Evolutionary conservation across 1,140 invertebrate species (phyloP).

Genomic region (Drosophila nikananu): DNA sequence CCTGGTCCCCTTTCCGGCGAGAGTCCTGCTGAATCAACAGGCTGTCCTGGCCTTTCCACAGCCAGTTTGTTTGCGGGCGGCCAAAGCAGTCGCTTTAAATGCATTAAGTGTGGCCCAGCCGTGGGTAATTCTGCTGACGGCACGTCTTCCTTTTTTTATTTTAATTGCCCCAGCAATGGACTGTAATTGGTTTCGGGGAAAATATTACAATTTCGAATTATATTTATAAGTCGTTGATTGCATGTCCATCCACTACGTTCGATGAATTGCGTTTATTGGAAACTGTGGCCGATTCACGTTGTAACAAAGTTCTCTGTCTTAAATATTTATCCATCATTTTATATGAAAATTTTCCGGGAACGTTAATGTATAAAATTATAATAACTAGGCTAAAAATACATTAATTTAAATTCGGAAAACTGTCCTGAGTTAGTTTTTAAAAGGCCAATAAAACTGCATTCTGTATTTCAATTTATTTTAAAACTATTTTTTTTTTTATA

Average conservation of each 20-base stretch:
- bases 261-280: no score
- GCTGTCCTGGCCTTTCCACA: conserved; percentile 42
- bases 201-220: conserved; percentile 25
- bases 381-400: no score
- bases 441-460: no score
- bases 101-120: conserved; percentile 64
- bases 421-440: no score
- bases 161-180: conserved; percentile 33
- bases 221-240: conserved; percentile 11
- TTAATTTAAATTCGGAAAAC: no score
- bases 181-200: conserved; percentile 22
- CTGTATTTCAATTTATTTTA: no score
- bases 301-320: no score
- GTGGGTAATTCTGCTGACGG: conserved; percentile 30
- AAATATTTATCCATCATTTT: no score
- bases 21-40: conserved; percentile 61
- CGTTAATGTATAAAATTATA: no score
- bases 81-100: conserved; percentile 73
- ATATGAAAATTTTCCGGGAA: no score
- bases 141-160: conserved; percentile 31
- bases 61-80: conserved; percentile 12
- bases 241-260: not conserved
- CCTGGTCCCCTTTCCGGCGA: not conserved
- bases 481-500: no score
- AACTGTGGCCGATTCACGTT: no score